Evolutionary conservation across 2,797 vertebrate genomes (phyloP).

Genomic region (Pipistrellus kuhlii): DNA sequence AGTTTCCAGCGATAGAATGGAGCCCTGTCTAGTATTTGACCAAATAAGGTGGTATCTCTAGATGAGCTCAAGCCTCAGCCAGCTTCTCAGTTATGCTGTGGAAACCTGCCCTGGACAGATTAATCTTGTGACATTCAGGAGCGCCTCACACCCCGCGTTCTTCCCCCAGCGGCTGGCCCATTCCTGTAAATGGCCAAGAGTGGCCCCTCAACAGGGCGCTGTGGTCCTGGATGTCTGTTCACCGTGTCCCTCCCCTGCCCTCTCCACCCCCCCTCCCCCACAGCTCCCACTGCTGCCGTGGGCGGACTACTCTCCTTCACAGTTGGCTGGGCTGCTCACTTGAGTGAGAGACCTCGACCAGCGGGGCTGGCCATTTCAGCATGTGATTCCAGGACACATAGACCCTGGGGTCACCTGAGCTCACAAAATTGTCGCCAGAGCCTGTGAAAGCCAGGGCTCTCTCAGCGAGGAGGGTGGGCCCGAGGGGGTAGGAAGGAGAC

Average conservation of each 20-base stretch:
- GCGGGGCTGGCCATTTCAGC: neutral
- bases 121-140: constrained; percentile 81
- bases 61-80: constrained; percentile 54
- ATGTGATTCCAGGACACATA: neutral
- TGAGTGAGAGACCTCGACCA: neutral
- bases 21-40: constrained; percentile 82
- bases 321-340: neutral
- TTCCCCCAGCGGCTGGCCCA: neutral
- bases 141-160: constrained; percentile 32
- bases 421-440: neutral
- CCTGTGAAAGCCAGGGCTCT: neutral
- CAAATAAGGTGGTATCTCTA: constrained; percentile 84
- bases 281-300: neutral
- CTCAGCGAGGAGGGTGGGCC: neutral
- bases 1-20: constrained; percentile 79
- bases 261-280: neutral
- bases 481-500: neutral
- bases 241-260: no score
- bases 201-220: neutral
- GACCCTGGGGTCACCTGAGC: neutral
- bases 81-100: constrained; percentile 78
- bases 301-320: neutral
- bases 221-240: neutral
- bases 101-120: constrained; percentile 81
- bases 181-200: constrained; percentile 76